Conservation (phyloP, 2,888 invertebrate species). For the Polymixis flavicincta region DNA sequence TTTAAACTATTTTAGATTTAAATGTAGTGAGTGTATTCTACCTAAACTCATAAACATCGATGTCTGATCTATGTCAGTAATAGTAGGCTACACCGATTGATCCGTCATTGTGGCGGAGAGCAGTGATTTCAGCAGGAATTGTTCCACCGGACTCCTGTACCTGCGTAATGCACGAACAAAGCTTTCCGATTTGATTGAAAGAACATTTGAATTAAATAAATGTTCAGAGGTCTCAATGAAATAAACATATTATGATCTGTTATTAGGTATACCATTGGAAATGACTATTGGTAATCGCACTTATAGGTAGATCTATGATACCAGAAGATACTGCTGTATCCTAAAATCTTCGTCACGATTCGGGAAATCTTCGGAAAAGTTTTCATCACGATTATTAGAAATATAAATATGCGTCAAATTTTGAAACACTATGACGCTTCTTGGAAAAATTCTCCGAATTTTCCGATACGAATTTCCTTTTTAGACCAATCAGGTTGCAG, state of each 20-base stretch:
- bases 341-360: background rate
- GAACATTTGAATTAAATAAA: conserved; percentile 22
- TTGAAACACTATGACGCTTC: background rate
- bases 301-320: background rate
- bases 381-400: background rate
- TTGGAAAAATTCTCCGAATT: background rate
- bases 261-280: background rate
- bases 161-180: conserved; percentile 22
- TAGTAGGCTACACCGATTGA: conserved; percentile 74
- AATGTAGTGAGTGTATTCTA: conserved; percentile 26
- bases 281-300: background rate
- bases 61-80: conserved; percentile 55
- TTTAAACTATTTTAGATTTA: no score
- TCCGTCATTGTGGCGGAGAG: conserved; percentile 77
- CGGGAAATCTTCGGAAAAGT: background rate
- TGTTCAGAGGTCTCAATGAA: background rate
- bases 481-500: conserved; percentile 4
- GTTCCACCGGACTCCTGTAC: conserved; percentile 66
- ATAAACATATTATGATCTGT: background rate
- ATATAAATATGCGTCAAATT: background rate
- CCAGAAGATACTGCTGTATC: no score
- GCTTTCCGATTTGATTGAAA: conserved; percentile 34
- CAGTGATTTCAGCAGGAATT: conserved; percentile 79
- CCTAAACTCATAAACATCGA: conserved; percentile 12
- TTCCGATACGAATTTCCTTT: background rate